Base-by-base conservation (phyloP, 2,888 invertebrate species). In the Limulus polyphemus region DNA sequence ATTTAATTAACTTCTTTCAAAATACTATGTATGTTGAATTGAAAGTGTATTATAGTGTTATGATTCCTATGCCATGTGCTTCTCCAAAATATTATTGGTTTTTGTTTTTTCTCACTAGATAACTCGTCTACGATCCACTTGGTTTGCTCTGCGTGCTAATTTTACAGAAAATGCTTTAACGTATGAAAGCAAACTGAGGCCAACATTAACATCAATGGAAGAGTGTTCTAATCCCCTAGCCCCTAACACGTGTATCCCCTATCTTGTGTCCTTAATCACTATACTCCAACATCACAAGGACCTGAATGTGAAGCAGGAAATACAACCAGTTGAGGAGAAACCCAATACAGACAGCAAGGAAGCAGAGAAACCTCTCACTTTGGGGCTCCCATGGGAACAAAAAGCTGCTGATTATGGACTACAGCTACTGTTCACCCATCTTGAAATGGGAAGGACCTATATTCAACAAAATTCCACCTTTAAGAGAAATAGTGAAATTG, bases 181-280 rank as follows among this genome's bases (percentile, higher is more conserved):
- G 75, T 94, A 90, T 74, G 93, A 94, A 78, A 90, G 92, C 1
- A 92, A 92, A 75, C 79, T 94, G 58, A 82, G 90, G 55, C 90
- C 91, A 0, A 88, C 87, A 14, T 80, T 90, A 69, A 87, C 88
- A 72, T 85, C 84, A 70, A 89, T 94, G 88, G 90, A 91, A 74
- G 91, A 91, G 74, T 88, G 90, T 55, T 85, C 86, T 52, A 90
- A 92, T 75, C 91, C 93, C 0, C 83, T 92, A 73, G 90, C 91
- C 9, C 93, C 93, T 0, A 92, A 93, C 73, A 90, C 93, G 17
- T 90, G 90, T 5, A 84, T 93, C 50, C 94, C 94, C 0, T 89
- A 93, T 74, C 79, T 93, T 47, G 78, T 90, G 59, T 90, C 93
- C 3, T 83, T 90, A 13, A 72, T 74, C 7, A 69, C 71, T 54